Conservation (phyloP, 2,113 vertebrate genomes). For the Chaenocephalus aceratus region DNA sequence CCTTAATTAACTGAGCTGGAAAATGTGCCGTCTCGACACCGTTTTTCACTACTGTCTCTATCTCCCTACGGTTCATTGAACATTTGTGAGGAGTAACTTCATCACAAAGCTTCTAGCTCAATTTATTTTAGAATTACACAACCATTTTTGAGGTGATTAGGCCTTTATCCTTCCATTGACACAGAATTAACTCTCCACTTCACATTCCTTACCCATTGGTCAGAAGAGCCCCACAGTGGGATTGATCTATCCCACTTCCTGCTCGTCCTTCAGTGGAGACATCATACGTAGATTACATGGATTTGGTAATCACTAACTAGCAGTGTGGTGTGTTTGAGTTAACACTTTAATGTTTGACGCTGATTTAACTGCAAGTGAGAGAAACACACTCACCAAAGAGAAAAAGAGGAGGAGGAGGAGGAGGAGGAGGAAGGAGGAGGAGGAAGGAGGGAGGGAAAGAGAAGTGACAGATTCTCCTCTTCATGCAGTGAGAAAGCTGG, state of each 20-base stretch:
- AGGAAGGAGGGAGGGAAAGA: constrained; percentile 26
- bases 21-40: too few species aligned
- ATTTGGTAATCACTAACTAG: constrained; percentile 39
- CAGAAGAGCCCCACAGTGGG: neutral
- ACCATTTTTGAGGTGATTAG: neutral
- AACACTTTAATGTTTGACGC: constrained; percentile 24
- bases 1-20: too few species aligned
- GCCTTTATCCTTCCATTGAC: neutral
- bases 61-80: too few species aligned
- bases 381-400: neutral
- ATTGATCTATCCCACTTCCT: constrained; percentile 12
- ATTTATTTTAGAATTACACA: too few species aligned
- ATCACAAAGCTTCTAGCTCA: neutral
- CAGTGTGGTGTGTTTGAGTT: constrained; percentile 49
- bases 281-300: neutral
- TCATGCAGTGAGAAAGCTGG: constrained; percentile 73
- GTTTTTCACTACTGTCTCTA: too few species aligned
- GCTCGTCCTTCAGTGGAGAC: neutral
- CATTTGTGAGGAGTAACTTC: neutral
- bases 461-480: constrained; percentile 78
- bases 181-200: neutral
- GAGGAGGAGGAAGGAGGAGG: constrained; percentile 15
- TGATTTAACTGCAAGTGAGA: constrained; percentile 30
- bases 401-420: neutral
- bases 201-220: constrained; percentile 20